Base-by-base conservation (phyloP, 1,140 invertebrate species). In the Drosophila fuyamai region DNA sequence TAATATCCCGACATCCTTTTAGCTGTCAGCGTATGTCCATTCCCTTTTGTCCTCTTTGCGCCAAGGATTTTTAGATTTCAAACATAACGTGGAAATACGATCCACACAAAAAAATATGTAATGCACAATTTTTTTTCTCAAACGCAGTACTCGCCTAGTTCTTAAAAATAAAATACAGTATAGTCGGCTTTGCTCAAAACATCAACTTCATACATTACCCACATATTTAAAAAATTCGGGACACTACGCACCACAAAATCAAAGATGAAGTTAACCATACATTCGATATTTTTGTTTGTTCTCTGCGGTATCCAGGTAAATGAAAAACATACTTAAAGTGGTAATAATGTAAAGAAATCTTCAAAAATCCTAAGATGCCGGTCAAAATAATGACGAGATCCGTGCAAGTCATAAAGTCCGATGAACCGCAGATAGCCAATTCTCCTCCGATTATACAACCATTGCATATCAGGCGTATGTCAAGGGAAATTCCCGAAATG, bases 1-100 rank as follows among this genome's bases (percentile, higher is more conserved):
- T 79, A 76, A 88, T 80, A 74, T 88, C 83, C 72, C 63, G 47
- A 46, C 27, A 73, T 70, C 55, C 63, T 55, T 51, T 74, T 41
- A 51, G 38, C 23, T 38, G 59, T 67, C 55, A 79, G 51, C 38
- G 44, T 35, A 27, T 14, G 27, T 27, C 4, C 29, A 29, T 40
- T 35, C 7, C 27, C 43, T 27, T 32, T 18, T 35, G 5, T 6
- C 38, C 16, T 23, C 18, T 8, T 29, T 13, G 41, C 46, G 54
- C 58, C 50, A 74, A 60, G 53, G 12, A 60, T 44, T 46, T 36
- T 27, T 38, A 27, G 38, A 12, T 36, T 16, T 18, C 51, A 36
- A 35, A 32, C 36, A 12, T 8, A 41, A 27, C 23, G 23, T 8
- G 27, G 3, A 43, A 43, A 10, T 12, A 13, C 13, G 2, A 27